These are phyloP conservation scores for Bolinopsis microptera DNA, from an alignment of 37 sponge, comb jelly and placozoan genomes.

Conservation along the genomic window DNA sequence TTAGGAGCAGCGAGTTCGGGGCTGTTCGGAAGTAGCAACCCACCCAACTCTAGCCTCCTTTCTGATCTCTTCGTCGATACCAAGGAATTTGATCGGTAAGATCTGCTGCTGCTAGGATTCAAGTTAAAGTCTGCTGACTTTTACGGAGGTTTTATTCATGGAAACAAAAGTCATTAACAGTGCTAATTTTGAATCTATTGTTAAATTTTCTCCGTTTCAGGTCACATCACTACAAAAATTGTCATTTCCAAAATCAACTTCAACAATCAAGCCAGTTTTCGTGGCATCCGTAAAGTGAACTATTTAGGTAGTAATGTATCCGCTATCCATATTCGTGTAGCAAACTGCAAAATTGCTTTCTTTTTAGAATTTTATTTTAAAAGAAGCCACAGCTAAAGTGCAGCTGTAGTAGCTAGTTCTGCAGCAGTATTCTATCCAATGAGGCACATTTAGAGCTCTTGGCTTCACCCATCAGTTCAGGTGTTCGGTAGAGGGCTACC, in stretches of 20 bases:
- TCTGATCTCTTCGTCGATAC: slow-evolving; percentile 19
- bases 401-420: neutral
- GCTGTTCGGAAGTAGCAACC: neutral
- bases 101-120: too few relatives aligned
- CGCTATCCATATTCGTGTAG: neutral
- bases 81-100: slow-evolving; percentile 42
- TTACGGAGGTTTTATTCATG: too few relatives aligned
- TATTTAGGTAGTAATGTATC: neutral
- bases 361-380: neutral
- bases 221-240: neutral
- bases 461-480: too few relatives aligned
- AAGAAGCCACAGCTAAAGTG: neutral
- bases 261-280: neutral
- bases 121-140: too few relatives aligned
- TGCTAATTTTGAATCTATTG: too few relatives aligned
- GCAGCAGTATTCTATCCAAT: neutral
- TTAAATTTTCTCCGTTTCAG: neutral
- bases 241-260: neutral
- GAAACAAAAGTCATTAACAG: too few relatives aligned
- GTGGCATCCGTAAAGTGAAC: neutral
- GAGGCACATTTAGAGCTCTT: neutral
- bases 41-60: neutral
- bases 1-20: slow-evolving; percentile 15
- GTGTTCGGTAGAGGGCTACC: too few relatives aligned
- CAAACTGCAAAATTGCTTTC: neutral